A percentile compares a stretch with the other conserved stretches of the same genome.
These are phyloP conservation scores for Unio delphinus DNA, from an alignment of 2,888 invertebrate species.

Conservation along the genomic window DNA sequence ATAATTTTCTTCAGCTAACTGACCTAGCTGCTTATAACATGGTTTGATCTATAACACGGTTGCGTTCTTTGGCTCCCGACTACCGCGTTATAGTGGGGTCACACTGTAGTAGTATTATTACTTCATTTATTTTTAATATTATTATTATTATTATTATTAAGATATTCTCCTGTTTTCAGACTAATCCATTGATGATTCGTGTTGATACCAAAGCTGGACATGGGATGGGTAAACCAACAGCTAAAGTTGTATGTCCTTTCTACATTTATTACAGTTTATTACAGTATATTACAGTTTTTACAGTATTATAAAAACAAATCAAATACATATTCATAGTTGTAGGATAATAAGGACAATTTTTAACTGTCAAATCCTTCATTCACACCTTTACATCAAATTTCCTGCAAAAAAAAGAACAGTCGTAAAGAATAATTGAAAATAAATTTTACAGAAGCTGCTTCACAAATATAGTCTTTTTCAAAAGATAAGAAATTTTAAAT, in stretches of 20 bases:
- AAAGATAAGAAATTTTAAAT: too few relatives aligned
- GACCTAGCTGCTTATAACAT: too few relatives aligned
- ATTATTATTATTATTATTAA: neutral
- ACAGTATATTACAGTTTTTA: neutral
- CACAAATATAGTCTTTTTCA: too few relatives aligned
- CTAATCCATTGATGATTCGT: constrained; percentile 88
- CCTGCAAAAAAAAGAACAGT: too few relatives aligned
- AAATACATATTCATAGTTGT: neutral
- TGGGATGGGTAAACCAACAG: constrained; percentile 95
- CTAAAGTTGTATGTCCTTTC: constrained; percentile 82
- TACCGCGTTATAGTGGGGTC: too few relatives aligned
- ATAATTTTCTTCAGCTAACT: too few relatives aligned
- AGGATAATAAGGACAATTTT: neutral
- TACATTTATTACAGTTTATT: neutral
- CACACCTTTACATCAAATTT: too few relatives aligned
- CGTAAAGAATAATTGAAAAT: neutral
- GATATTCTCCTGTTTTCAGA: constrained; percentile 72
- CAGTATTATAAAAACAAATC: neutral
- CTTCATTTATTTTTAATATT: neutral
- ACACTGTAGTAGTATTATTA: neutral
- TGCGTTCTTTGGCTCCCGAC: too few relatives aligned
- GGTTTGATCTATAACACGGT: too few relatives aligned
- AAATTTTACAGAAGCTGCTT: too few relatives aligned
- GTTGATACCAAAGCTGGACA: constrained; percentile 98
- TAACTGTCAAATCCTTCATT: too few relatives aligned